Evolutionary conservation across 2,113 vertebrate species (phyloP), one percentile per base, ranked within the genome.

Genomic region (Steatornis caripensis): DNA sequence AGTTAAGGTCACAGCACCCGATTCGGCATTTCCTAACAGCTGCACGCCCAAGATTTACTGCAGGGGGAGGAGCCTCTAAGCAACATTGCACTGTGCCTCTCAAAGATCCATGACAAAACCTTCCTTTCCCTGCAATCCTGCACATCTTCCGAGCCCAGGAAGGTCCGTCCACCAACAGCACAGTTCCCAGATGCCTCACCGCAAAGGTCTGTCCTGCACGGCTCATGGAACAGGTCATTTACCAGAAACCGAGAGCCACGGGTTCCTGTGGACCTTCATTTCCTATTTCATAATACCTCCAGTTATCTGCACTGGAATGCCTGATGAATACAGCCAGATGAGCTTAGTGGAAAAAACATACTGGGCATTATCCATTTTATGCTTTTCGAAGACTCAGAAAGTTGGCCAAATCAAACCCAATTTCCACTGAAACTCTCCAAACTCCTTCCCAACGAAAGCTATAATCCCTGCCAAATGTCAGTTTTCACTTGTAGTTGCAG

Each of bases 341-440:
- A 84, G 19, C 34, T 83, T 68, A 66, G 58, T 80, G 79, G 90
- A 90, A 96, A 97, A 93, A 86, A 62, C 49, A 66, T 48, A 74
- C 46, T 43, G 46, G 66, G 78, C 58, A 88, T 74, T 62, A 90
- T 92, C 60, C 83, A n/a, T 66, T 51, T 86, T 84, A 39, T 68
- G 45, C 36, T 90, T 92, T 94, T 89, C 68, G 90, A 93, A 94
- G 79, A 30, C 41, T 88, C 46, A 66, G 62, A 81, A 92, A 53
- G 60, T 21, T 90, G 79, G 71, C 72, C 93, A 89, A 86, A 95
- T 93, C 85, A 92, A 92, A 84, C 51, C 39, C 1, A 60, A 22
- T 94, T 96, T 94, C 90, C 79, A 95, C 70, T 89, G 64, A 81
- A 95, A 84, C 21, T 76, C 69, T 91, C 79, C 68, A 55, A 91